phyloP scores from a whole-genome alignment of 2,797 vertebrate species.

The Sebastes umbrosus region DNA sequence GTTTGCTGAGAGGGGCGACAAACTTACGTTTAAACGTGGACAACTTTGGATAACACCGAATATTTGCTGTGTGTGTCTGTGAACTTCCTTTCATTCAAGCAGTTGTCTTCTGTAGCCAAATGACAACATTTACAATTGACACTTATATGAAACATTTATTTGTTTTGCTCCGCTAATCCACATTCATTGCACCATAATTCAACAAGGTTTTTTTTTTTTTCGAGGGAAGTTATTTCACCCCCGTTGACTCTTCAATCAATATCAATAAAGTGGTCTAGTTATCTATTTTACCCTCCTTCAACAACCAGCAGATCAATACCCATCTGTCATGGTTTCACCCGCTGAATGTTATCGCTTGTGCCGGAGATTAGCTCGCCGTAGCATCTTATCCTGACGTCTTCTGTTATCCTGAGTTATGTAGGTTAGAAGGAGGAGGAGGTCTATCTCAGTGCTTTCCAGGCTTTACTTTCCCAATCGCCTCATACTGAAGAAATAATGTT shows the following conservation, averaged over 20 bases:
- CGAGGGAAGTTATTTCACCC: constrained; percentile 32
- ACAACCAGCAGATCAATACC: constrained; percentile 75
- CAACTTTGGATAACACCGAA: not conserved
- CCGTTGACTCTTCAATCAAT: constrained; percentile 63
- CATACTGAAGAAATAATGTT: not conserved
- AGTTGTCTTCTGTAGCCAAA: not conserved
- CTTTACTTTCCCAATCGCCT: not conserved
- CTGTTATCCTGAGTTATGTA: constrained; percentile 56
- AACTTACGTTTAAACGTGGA: not conserved
- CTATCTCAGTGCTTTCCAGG: constrained; percentile 10
- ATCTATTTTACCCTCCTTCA: constrained; percentile 68
- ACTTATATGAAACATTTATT: not conserved
- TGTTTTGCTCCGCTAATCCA: not conserved
- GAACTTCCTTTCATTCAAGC: not conserved
- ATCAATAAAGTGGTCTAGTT: constrained; percentile 72
- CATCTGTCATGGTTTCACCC: constrained; percentile 74
- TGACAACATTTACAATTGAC: not conserved
- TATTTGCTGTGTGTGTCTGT: not conserved
- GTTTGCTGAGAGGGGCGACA: not conserved
- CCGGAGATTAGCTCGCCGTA: constrained; percentile 67
- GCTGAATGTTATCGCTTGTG: constrained; percentile 77
- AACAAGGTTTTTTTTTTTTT: not conserved
- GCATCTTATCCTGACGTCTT: constrained; percentile 72
- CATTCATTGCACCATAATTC: constrained; percentile 3
- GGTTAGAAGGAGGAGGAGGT: constrained; percentile 32